phyloP scores from a whole-genome alignment of 2,888 invertebrate species.

The Chirona hameri region DNA sequence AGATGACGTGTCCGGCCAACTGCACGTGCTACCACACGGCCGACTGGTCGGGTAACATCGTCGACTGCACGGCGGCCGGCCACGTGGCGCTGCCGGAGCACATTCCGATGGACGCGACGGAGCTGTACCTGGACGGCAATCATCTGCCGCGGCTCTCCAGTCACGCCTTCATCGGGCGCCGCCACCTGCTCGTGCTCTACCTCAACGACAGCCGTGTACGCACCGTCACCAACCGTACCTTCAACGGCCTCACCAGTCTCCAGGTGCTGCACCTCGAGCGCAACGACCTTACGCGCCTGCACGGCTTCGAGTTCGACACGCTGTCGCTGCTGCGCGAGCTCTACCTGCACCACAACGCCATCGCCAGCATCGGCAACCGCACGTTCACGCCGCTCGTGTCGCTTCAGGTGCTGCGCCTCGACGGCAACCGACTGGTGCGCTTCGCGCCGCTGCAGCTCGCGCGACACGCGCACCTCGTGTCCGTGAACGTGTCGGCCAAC shows the following conservation, averaged over 20 bases:
- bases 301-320: constrained; percentile 66
- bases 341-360: constrained; percentile 70
- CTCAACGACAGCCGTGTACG: constrained; percentile 75
- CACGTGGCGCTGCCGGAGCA: constrained; percentile 65
- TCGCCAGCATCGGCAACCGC: constrained; percentile 63
- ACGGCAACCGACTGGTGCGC: constrained; percentile 66
- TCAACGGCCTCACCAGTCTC: constrained; percentile 71
- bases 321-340: constrained; percentile 67
- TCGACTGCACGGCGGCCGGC: constrained; percentile 63
- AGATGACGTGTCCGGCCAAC: constrained; percentile 82
- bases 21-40: constrained; percentile 78
- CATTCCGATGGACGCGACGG: constrained; percentile 86
- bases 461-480: constrained; percentile 51
- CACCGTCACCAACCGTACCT: constrained; percentile 68
- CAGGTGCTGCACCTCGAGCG: constrained; percentile 72
- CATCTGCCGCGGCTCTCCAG: constrained; percentile 69
- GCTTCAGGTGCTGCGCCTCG: constrained; percentile 62
- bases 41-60: constrained; percentile 78
- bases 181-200: constrained; percentile 69
- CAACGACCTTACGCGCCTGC: constrained; percentile 65
- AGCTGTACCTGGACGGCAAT: constrained; percentile 80
- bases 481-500: constrained; percentile 53
- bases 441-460: constrained; percentile 63
- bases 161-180: constrained; percentile 81
- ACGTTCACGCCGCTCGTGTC: constrained; percentile 66